Base-by-base conservation (phyloP, 2,797 vertebrate genomes). In the Ciconia nigra region DNA sequence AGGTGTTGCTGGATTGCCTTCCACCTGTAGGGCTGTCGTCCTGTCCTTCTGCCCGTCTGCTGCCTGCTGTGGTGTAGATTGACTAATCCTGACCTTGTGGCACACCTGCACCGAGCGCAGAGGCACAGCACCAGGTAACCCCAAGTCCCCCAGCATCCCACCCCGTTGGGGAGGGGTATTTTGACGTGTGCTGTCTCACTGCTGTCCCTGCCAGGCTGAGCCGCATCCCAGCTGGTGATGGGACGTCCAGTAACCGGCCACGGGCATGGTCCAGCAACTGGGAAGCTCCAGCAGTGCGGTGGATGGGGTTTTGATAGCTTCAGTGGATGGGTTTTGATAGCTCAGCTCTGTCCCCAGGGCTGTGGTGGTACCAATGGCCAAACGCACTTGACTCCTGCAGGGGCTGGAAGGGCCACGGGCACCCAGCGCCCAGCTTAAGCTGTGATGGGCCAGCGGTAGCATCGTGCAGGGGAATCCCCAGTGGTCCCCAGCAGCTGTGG, bases 111-210 rank as follows among this genome's bases (percentile, higher is more conserved):
- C 3, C 0, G 10, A 74, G 39, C 2, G 2, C 44, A 47, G 87
- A 57, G 15, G 7, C 10, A 5, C 87, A 49, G 79, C 42, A 67
- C 22, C 25, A 18, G 25, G 29, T 15, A 47, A 25, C 1, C 5
- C 17, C 57, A 16, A 8, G 4, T 11, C 9, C 29, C 20, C 42
- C 57, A 15, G 12, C 31, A 52, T 39, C 80, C 35, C 61, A n/a
- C 2, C 2, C 15, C 2, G 0, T 0, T 6, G 22, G 11, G 51
- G 26, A 62, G 21, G 31, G 54, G 19, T 12, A 15, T 57, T 63
- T 44, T 1, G 4, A 2, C 0, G 0, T 20, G 52, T 63, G 39
- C 37, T 57, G 15, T 28, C 66, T 49, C 8, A 5, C 47, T 54
- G 58, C 41, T 51, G 13, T 3, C 86, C 63, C 59, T 13, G 15